Evolutionary conservation across 2,797 vertebrate species (phyloP).

Genomic region (Graptemys geographica): DNA sequence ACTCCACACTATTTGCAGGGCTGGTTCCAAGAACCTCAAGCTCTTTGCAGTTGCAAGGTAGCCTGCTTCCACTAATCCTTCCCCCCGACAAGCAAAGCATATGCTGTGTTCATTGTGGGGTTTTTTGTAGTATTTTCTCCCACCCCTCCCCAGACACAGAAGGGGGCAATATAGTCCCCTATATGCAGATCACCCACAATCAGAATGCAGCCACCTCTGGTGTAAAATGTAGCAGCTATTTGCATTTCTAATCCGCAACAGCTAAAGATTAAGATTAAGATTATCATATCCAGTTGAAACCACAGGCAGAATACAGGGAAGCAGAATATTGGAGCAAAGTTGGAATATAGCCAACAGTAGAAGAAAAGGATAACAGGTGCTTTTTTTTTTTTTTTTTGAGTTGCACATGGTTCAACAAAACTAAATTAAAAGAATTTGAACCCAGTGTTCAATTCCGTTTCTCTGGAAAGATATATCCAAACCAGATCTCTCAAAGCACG

Average conservation of each 20-base stretch:
- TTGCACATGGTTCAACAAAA: not conserved
- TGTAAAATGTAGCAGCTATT: not conserved
- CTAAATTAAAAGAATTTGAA: not conserved
- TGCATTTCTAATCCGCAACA: not conserved
- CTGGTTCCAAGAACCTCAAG: not conserved
- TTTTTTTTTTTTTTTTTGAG: not conserved
- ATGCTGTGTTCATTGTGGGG: not conserved
- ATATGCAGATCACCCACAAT: fast-evolving
- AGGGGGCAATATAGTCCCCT: not conserved
- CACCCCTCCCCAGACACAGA: not conserved
- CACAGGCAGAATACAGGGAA: not conserved
- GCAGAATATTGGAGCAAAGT: not conserved
- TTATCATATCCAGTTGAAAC: not conserved
- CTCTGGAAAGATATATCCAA: not conserved
- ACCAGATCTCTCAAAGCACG: not conserved
- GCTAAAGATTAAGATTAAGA: not conserved
- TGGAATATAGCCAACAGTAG: not conserved
- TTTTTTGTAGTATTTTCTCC: not conserved
- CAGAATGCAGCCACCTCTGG: not conserved
- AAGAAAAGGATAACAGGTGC: constrained; percentile 13
- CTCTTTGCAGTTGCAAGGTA: not conserved
- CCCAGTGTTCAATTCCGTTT: not conserved
- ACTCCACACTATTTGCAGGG: fast-evolving
- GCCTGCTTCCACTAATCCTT: not conserved
- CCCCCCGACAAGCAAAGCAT: not conserved